Evolutionary conservation across 2,797 vertebrate species (phyloP).

Genomic region (Pachyuromys duprasi): DNA sequence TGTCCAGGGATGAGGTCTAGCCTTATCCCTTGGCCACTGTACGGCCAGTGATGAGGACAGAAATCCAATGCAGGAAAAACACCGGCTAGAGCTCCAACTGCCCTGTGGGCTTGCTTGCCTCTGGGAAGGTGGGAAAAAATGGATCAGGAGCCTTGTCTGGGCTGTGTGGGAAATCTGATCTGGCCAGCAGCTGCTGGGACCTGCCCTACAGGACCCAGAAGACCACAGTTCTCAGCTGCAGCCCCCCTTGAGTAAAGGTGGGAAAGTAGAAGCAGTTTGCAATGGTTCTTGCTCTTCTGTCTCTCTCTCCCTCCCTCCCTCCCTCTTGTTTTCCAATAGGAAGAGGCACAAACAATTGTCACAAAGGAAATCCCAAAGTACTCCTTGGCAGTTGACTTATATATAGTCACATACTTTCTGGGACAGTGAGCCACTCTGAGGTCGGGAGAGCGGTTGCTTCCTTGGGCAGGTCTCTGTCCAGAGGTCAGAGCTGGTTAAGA

Average conservation of each 20-base stretch:
- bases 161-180: not conserved
- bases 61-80: rapidly evolving
- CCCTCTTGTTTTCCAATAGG: not conserved
- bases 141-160: no score
- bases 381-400: rapidly evolving
- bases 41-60: not conserved
- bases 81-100: rapidly evolving
- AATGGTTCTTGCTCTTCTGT: not conserved
- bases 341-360: not conserved
- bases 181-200: not conserved
- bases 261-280: not conserved
- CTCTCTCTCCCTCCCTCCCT: no score
- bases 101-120: not conserved
- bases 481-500: not conserved
- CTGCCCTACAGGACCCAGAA: rapidly evolving
- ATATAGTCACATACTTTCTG: rapidly evolving
- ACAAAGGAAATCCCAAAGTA: not conserved
- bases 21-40: not conserved
- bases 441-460: no score
- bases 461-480: not conserved
- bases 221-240: not conserved
- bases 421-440: not conserved
- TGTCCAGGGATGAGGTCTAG: rapidly evolving
- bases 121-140: not conserved
- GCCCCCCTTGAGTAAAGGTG: not conserved